These are phyloP conservation scores for Chironomus riparius DNA, from an alignment of 2,888 invertebrate genomes.

Conservation along the genomic window DNA sequence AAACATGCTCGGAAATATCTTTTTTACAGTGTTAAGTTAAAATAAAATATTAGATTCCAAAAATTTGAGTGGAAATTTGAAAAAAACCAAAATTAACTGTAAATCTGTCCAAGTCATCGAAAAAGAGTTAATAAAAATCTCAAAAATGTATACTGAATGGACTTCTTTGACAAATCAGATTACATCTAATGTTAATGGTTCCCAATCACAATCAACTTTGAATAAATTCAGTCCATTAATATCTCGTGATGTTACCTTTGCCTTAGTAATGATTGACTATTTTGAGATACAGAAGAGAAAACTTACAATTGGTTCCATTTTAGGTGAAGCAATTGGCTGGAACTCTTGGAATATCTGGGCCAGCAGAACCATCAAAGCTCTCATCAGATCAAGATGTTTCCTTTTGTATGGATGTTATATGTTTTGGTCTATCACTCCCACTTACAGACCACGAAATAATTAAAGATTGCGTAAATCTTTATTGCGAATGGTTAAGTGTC, in stretches of 20 bases:
- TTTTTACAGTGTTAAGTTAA: no score
- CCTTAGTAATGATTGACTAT: constrained; percentile 30
- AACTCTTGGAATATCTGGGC: constrained; percentile 62
- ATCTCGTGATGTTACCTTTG: constrained; percentile 52
- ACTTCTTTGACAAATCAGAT: constrained; percentile 45
- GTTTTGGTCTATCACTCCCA: constrained; percentile 84
- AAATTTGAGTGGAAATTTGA: background rate
- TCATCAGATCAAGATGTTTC: constrained; percentile 78
- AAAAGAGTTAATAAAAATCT: background rate
- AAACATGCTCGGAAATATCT: background rate
- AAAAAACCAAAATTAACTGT: constrained; percentile 12
- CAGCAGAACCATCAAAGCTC: constrained; percentile 74
- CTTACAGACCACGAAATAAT: constrained; percentile 88
- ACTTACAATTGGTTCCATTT: background rate
- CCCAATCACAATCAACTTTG: constrained; percentile 48
- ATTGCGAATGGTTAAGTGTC: constrained; percentile 91
- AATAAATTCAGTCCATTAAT: constrained; percentile 51
- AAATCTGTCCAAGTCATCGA: background rate
- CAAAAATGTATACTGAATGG: constrained; percentile 49
- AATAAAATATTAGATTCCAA: background rate
- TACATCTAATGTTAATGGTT: constrained; percentile 43
- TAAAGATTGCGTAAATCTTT: constrained; percentile 91
- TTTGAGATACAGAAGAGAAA: background rate
- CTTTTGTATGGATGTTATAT: constrained; percentile 80
- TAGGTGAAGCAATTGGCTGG: constrained; percentile 53